Base-by-base conservation (phyloP, 2,888 invertebrate genomes). In the Ophonus ardosiacus region DNA sequence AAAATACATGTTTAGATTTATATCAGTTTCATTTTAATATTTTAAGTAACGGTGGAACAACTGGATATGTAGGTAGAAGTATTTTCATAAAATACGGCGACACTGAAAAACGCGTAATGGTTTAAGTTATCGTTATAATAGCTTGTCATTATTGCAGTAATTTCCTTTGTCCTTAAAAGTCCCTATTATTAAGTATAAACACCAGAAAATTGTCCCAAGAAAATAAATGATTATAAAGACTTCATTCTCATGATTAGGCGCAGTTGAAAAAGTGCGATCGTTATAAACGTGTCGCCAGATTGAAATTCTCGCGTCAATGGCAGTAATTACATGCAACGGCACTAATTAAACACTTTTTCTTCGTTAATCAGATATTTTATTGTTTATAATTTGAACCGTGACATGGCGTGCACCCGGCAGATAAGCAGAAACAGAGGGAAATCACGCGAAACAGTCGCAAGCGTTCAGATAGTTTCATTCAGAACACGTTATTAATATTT, bases 311-410 rank as follows among this genome's bases (percentile, higher is more conserved):
- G 31, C 38, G 74, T 56, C 56, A 74, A 71, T 82, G 68, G 8
- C 68, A 18, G 81, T 81, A 82, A 82, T 82, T 82, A 82, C 65
- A 82, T 82, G 71, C 74, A 59, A 56, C 24, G 38, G 38, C 17
- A 38, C 59, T 82, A 82, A 84, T 84, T 84, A 84, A 84, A 84
- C 84, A 84, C 84, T 84, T 84, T 76, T 83, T 84, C 15, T 56
- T 13, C 43, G 10, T 78, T 84, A 84, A 84, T 84, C 84, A 84
- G 78, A 78, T 84, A 76, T 74, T 21, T 63, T 78, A 63, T 84
- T 84, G 84, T 84, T 84, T 78, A 84, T 84, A 84, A 84, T 84
- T 84, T 76, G 63, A 84, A 63, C 84, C 56, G 63, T 61, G 63
- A 78, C 84, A 84, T 78, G 78, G 63, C 65, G 65, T 84, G 78